These are phyloP conservation scores for Aphelinus atriplicis DNA, from an alignment of 1,140 invertebrate species.

Conservation along the genomic window DNA sequence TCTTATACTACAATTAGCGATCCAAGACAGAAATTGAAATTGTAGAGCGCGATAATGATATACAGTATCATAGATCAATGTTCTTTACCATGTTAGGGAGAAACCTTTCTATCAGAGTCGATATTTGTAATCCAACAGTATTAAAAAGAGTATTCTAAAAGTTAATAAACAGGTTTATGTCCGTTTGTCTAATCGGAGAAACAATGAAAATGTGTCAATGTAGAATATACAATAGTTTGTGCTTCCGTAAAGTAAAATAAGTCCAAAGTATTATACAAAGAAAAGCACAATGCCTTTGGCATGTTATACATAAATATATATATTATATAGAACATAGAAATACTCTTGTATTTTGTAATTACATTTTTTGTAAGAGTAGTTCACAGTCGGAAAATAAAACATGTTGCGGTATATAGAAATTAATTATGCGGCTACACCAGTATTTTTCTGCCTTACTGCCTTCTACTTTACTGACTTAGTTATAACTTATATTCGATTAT, in stretches of 20 bases:
- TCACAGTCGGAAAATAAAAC: neutral
- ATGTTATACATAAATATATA: neutral
- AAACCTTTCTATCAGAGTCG: slow-evolving; percentile 22
- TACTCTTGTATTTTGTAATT: slow-evolving; percentile 40
- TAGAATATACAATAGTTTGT: slow-evolving; percentile 29
- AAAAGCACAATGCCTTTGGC: neutral
- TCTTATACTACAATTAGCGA: slow-evolving; percentile 10
- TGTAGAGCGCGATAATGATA: slow-evolving; percentile 15
- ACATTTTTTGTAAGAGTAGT: slow-evolving; percentile 36
- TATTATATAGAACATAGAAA: slow-evolving; percentile 28
- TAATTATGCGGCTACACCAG: too few relatives aligned
- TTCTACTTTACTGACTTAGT: too few relatives aligned
- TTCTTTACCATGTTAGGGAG: slow-evolving; percentile 13
- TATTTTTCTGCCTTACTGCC: too few relatives aligned
- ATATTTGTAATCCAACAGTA: slow-evolving; percentile 4
- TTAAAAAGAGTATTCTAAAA: neutral
- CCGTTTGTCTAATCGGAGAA: neutral
- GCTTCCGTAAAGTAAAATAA: slow-evolving; percentile 30
- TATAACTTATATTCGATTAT: too few relatives aligned
- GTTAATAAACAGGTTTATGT: too few relatives aligned
- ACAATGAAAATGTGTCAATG: neutral
- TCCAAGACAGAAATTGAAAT: slow-evolving; percentile 12
- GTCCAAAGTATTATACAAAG: neutral
- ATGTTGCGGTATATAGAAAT: too few relatives aligned
- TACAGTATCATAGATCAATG: slow-evolving; percentile 19